Evolutionary conservation across 2,113 vertebrate genomes (phyloP).

Genomic region (Ciconia stormi): DNA sequence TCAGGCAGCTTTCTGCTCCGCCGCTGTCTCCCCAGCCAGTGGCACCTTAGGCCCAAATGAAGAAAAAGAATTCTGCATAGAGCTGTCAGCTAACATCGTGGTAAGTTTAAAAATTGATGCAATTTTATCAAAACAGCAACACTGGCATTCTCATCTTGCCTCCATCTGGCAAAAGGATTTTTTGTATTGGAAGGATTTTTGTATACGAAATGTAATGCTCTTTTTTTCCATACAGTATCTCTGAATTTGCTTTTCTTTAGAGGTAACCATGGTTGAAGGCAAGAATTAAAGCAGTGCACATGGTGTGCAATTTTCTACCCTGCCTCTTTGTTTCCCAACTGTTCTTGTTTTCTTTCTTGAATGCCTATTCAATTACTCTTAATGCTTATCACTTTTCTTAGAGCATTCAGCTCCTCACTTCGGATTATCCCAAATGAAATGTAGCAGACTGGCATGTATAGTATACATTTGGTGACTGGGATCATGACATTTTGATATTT

Average conservation of each 20-base stretch:
- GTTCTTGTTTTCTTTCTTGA: background rate
- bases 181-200: background rate
- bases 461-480: background rate
- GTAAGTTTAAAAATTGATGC: constrained; percentile 64
- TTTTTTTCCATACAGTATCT: background rate
- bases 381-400: background rate
- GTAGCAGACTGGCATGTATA: background rate
- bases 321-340: background rate
- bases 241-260: background rate
- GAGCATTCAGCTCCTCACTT: background rate
- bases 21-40: constrained; percentile 70
- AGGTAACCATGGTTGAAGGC: background rate
- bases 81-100: constrained; percentile 70
- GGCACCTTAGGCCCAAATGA: constrained; percentile 82
- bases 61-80: constrained; percentile 76
- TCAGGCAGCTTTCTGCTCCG: constrained; percentile 75
- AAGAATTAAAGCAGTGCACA: background rate
- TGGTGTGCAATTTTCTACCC: background rate
- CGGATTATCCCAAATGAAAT: background rate
- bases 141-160: background rate
- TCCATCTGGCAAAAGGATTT: background rate
- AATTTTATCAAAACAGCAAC: background rate
- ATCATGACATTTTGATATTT: background rate
- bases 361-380: background rate
- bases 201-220: background rate